Percentiles rank a stretch among this genome's conserved stretches.
Conservation (phyloP, 2,113 vertebrate species). For the Corythaixoides concolor region DNA sequence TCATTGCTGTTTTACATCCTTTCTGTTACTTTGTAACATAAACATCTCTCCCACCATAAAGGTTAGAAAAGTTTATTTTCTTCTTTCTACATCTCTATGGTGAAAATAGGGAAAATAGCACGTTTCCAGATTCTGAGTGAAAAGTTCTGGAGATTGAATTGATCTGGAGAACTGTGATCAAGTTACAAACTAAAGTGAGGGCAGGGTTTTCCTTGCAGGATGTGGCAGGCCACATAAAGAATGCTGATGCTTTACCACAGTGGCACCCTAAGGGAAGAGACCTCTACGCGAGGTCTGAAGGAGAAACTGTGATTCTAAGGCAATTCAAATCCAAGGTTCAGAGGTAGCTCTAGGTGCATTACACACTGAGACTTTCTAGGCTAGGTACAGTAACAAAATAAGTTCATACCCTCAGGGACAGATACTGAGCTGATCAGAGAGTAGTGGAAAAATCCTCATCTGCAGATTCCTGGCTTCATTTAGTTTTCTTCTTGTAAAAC, state of each 20-base stretch:
- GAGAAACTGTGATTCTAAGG: neutral
- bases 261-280: neutral
- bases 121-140: neutral
- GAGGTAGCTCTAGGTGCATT: neutral
- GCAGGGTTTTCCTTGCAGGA: neutral
- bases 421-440: neutral
- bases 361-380: neutral
- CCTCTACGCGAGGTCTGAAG: fast-evolving
- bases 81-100: neutral
- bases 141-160: neutral
- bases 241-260: neutral
- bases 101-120: neutral
- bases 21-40: neutral
- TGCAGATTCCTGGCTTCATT: neutral
- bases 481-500: neutral
- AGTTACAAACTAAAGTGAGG: neutral
- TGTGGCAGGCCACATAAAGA: neutral
- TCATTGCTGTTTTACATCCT: neutral
- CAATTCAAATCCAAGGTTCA: neutral
- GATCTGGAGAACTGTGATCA: neutral
- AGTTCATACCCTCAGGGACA: neutral
- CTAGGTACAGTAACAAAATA: neutral
- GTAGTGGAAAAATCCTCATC: neutral
- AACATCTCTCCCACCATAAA: neutral
- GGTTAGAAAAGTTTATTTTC: neutral